Evolutionary conservation across 2,113 vertebrate species (phyloP), one percentile per base, ranked within the genome.

Genomic region (Megaleporinus macrocephalus): DNA sequence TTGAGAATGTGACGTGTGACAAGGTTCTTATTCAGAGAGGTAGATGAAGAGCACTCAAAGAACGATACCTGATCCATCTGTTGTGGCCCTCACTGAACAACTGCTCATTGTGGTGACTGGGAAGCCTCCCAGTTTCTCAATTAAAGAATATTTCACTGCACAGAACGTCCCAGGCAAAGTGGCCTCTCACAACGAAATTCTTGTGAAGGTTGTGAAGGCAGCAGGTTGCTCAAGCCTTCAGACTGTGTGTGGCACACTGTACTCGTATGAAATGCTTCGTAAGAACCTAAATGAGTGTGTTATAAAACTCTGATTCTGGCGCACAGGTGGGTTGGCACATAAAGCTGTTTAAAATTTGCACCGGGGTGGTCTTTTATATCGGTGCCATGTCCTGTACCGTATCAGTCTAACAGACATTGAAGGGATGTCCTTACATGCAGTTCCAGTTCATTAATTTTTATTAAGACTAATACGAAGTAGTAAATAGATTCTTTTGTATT

Each of bases 131-230:
- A 85, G 33, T 62, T 78, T 76, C 72, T 75, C 72, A 82, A 85
- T 85, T 66, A 79, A 85, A 71, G 22, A 82, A 79, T 85, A 79
- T 78, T 85, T 85, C 44, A 85, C 53, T n/a, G 78, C 33, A 82
- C 41, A 74, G 29, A 78, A 68, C 65, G 20, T 73, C 49, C 36
- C 13, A 44, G 18, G 61, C 14, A n/a, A 81, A 81, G 62, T 66
- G 68, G 30, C 26, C 59, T 61, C 73, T 22, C 24, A 72, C 55
- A 76, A 72, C 66, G 51, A 85, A 41, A 82, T 78, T 33, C 69
- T 81, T 85, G 61, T 68, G 26, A 73, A 29, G 26, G 69, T n/a
- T 66, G 26, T 62, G 53, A 30, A n/a, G 12, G 6, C 27, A 33
- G 24, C 29, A 47, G n/a, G 44, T 65, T 41, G 15, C n/a, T 47